Percentiles rank a stretch among this genome's conserved stretches.
These are phyloP conservation scores for Neoscelio sp. DNA, from an alignment of 2,888 invertebrate species.

Conservation along the genomic window DNA sequence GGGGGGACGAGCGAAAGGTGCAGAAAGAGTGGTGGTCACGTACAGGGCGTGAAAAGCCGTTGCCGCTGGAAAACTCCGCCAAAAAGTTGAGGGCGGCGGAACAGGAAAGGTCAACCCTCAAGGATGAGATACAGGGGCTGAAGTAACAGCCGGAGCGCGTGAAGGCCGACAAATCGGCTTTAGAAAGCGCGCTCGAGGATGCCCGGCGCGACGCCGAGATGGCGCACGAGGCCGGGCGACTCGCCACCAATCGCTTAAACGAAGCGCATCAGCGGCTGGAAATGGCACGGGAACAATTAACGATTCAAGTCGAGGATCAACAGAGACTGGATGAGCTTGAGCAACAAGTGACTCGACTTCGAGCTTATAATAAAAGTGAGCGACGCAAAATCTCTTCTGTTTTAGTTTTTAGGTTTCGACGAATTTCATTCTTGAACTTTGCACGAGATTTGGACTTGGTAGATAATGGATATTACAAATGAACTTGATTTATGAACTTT, in stretches of 20 bases:
- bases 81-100: slow-evolving; percentile 89
- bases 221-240: slow-evolving; percentile 86
- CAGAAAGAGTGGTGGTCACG: slow-evolving; percentile 86
- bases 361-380: slow-evolving; percentile 90
- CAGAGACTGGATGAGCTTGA: slow-evolving; percentile 90
- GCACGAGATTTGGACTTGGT: no score
- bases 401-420: slow-evolving; percentile 14
- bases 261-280: slow-evolving; percentile 78
- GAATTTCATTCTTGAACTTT: no score
- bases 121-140: slow-evolving; percentile 88
- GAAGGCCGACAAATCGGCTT: slow-evolving; percentile 84
- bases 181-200: slow-evolving; percentile 85
- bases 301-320: slow-evolving; percentile 87
- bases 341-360: slow-evolving; percentile 89
- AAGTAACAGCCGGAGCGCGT: slow-evolving; percentile 87
- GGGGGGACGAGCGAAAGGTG: slow-evolving; percentile 88
- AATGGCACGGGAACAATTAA: slow-evolving; percentile 85
- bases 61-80: slow-evolving; percentile 90
- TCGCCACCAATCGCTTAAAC: slow-evolving; percentile 82
- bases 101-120: slow-evolving; percentile 86
- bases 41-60: slow-evolving; percentile 87
- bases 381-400: slow-evolving; percentile 49
- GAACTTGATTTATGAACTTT: no score
- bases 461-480: no score
- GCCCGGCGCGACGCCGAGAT: slow-evolving; percentile 84